Evolutionary conservation across 1,140 invertebrate species (phyloP), one percentile per base, ranked within the genome.

Genomic region (Holotrichia oblita): DNA sequence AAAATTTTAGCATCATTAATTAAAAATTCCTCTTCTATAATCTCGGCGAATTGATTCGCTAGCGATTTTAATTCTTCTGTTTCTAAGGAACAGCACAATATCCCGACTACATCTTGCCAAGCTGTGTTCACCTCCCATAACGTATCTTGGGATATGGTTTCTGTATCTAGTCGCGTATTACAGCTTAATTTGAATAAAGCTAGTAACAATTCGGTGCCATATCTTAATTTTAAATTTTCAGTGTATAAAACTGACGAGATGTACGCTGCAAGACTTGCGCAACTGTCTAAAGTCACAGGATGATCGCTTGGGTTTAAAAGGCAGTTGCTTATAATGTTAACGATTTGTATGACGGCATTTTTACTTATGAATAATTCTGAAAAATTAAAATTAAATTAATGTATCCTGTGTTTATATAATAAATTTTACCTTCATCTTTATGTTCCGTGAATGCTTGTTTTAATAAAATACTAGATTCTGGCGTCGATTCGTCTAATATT

Each of bases 111-210:
- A 85, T 89, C 88, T 83, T 89, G 87, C 89, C 89, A 90, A 42
- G 88, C 88, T n/a, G 88, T 89, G 20, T 87, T 89, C 4, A 89
- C 83, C 82, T 90, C 89, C 86, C 87, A 89, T 27, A 89, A 80
- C 7, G 89, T 89, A 79, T 90, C 89, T 44, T 86, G 83, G 0
- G 88, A 88, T 7, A 90, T 78, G 77, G 83, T 83, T 77, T 89
- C 86, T 17, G 77, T 41, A 69, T 85, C 82, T 34, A 79, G 78
- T 42, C 81, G 72, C 27, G 84, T 82, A 78, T 84, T 83, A 79
- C 88, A 85, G 40, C 85, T 87, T n/a, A 90, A 85, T 77, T 83
- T 84, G 77, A 87, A 89, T 7, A 90, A 77, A n/a, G 84, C 82
- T 14, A 89, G 77, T 41, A 90, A 86, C n/a, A 89, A 82, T 64